A percentile compares a stretch with the other conserved stretches of the same genome.
Conservation (phyloP, 2,113 vertebrate species). For the Anguilla japonica region DNA sequence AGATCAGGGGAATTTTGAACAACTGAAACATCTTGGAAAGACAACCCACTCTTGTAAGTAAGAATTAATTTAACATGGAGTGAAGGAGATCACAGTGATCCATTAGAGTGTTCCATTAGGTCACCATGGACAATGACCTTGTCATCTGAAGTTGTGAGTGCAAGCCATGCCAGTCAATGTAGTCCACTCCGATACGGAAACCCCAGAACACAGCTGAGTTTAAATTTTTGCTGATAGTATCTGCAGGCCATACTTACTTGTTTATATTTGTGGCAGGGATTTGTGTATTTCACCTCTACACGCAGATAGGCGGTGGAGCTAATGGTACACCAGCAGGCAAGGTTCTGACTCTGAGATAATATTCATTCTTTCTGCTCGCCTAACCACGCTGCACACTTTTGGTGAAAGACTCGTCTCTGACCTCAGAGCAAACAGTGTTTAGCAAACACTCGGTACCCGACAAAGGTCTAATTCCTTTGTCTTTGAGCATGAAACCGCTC, state of each 20-base stretch:
- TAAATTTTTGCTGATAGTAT: too few species aligned
- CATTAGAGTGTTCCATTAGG: too few species aligned
- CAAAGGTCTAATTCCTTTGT: neutral
- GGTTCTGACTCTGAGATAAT: neutral
- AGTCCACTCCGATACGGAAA: too few species aligned
- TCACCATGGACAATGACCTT: too few species aligned
- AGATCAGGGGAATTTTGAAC: too few species aligned
- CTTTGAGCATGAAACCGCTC: neutral
- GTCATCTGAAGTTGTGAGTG: too few species aligned
- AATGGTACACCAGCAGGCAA: neutral
- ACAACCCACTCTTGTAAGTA: too few species aligned
- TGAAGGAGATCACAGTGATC: too few species aligned
- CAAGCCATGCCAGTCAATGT: too few species aligned
- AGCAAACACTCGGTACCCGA: neutral
- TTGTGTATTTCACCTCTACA: neutral
- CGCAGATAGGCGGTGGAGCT: neutral
- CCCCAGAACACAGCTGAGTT: too few species aligned
- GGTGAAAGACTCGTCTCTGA: neutral
- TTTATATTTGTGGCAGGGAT: neutral
- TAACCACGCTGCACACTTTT: neutral
- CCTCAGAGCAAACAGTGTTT: neutral
- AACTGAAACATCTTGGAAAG: too few species aligned
- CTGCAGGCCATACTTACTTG: neutral
- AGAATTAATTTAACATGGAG: too few species aligned
- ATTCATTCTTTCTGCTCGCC: neutral